Evolutionary conservation across 2,113 vertebrate species (phyloP).

Genomic region (Uria lomvia): DNA sequence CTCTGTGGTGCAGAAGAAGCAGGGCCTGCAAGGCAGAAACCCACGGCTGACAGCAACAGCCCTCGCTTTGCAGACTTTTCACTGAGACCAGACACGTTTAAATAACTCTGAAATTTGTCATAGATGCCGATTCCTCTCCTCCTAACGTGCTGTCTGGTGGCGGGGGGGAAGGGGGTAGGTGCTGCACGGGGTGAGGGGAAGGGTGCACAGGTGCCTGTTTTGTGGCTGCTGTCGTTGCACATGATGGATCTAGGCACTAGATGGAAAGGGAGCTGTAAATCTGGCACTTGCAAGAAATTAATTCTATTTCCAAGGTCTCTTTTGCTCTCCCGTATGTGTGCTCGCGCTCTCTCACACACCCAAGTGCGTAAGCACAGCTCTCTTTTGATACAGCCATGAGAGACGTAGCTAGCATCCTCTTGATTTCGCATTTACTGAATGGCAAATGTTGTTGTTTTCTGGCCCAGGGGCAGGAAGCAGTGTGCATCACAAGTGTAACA

Average conservation of each 20-base stretch:
- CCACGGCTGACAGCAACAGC: neutral
- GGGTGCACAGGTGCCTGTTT: fast-evolving
- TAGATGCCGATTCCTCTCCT: neutral
- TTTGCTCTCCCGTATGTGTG: fast-evolving
- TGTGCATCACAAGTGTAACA: constrained; percentile 99
- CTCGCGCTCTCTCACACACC: neutral
- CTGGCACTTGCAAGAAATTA: neutral
- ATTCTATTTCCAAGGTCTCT: neutral
- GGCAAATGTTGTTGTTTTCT: neutral
- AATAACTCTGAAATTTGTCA: neutral
- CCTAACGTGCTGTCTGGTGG: neutral
- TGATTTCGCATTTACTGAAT: neutral
- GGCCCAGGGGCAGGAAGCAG: constrained; percentile 93
- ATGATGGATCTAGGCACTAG: neutral
- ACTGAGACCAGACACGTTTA: neutral
- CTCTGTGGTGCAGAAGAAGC: neutral
- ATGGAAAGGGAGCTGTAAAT: neutral
- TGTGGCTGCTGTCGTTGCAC: neutral
- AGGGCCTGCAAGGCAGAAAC: neutral
- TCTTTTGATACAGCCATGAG: neutral
- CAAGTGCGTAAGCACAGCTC: fast-evolving
- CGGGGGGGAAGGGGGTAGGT: neutral
- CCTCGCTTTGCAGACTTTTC: neutral
- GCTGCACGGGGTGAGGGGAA: neutral
- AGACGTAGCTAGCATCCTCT: neutral